Evolutionary conservation across 2,113 vertebrate species (phyloP), one percentile per base, ranked within the genome.

Genomic region (Lucifuga dentata): DNA sequence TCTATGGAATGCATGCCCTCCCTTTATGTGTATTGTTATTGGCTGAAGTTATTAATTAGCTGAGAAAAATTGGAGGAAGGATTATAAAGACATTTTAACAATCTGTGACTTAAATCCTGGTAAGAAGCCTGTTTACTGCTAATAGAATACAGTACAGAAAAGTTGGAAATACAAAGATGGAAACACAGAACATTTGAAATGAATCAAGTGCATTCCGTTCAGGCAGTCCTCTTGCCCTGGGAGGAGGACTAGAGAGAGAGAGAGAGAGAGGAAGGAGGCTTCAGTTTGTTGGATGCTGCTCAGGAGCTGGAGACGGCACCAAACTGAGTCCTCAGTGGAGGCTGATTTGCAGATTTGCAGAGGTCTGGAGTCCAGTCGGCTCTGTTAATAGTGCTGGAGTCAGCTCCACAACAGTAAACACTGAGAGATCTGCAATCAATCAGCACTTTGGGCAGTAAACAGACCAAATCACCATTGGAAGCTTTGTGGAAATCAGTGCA

Each of bases 191-290:
- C 68, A 65, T 68, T 74, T 59, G 23, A 70, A 73, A 58, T 48
- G 15, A 79, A 77, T 76, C 56, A 70, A 75, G 21, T n/a, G 58
- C 51, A 73, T 81, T 85, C 74, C 38, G 39, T 81, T 85, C 69
- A 57, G 63, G 32, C 68, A 81, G 40, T 68, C 43, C 29, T 46
- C 66, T 64, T 71, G 69, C 69, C 72, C 33, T 26, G 19, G 11
- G 51, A 48, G 21, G 23, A 15, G 23, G n/a, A 50, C 11, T 17
- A 50, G 11, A 56, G 53, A 58, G 50, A 62, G 26, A 63, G 50
- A 62, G 26, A 63, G 59, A 49, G 39, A 57, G 43, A 50, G 36
- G 17, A 68, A 53, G 48, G 45, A 66, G 55, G 59, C 41, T 53
- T 60, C 51, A 66, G 61, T 46, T 43, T 73, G 62, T 62, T 84